Conservation (phyloP, 1,140 invertebrate genomes). For the Plectrocnemia conspersa region DNA sequence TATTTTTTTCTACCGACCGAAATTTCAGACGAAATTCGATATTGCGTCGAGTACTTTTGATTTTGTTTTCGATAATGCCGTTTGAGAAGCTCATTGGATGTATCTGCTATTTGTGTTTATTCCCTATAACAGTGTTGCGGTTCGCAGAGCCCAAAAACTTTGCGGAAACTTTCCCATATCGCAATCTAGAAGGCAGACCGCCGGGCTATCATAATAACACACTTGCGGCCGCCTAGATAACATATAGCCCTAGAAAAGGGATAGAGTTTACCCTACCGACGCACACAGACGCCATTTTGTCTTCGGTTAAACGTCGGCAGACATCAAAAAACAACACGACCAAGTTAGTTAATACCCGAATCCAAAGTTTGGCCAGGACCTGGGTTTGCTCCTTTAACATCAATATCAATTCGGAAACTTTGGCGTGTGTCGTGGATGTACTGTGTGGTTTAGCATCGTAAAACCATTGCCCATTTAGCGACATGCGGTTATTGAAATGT, state of each 20-base stretch:
- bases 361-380: slow-evolving; percentile 15
- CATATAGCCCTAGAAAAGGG: slow-evolving; percentile 7
- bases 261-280: background rate
- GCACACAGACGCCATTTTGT: background rate
- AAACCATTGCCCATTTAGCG: too few relatives aligned
- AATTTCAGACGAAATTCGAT: too few relatives aligned
- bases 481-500: too few relatives aligned
- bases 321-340: background rate
- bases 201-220: slow-evolving; percentile 24
- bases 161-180: slow-evolving; percentile 25
- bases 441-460: too few relatives aligned
- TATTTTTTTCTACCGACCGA: too few relatives aligned
- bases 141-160: slow-evolving; percentile 23
- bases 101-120: slow-evolving; percentile 29
- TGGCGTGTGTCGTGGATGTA: too few relatives aligned
- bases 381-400: background rate
- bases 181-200: slow-evolving; percentile 22
- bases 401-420: too few relatives aligned
- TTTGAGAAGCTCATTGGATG: too few relatives aligned
- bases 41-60: too few relatives aligned
- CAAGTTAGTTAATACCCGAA: too few relatives aligned
- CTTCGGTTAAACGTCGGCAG: background rate
- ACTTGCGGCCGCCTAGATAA: slow-evolving; percentile 19
- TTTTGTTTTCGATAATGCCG: too few relatives aligned
- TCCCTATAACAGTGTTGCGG: slow-evolving; percentile 28